These are phyloP conservation scores for Acanthaster planci DNA, from an alignment of 35 echinoderm and acorn worm species.

Conservation along the genomic window DNA sequence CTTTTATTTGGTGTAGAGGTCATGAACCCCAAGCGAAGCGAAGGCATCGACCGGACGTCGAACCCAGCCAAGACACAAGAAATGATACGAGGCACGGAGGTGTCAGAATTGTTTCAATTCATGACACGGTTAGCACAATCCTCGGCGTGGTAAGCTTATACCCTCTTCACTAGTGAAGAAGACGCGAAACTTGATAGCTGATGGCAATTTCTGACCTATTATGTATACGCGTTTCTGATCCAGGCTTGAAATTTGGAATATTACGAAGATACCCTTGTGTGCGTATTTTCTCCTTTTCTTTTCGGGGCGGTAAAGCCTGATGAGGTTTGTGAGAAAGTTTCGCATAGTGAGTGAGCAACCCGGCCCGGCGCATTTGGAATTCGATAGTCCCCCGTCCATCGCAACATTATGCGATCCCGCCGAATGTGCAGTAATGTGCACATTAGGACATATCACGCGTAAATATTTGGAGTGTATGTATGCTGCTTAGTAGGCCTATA, in stretches of 20 bases:
- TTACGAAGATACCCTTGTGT: too few relatives aligned
- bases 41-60: constrained; percentile 12
- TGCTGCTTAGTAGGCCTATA: too few relatives aligned
- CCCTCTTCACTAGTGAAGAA: background rate
- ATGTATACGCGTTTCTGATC: background rate
- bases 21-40: background rate
- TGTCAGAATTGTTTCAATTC: constrained; percentile 24
- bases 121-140: constrained; percentile 13
- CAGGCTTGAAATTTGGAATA: background rate
- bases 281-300: too few relatives aligned
- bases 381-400: background rate
- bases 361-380: background rate
- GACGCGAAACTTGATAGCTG: background rate
- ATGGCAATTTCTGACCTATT: constrained; percentile 11
- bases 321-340: too few relatives aligned
- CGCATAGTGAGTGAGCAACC: too few relatives aligned
- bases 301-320: too few relatives aligned
- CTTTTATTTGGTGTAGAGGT: background rate
- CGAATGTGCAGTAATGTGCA: background rate
- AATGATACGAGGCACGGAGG: background rate
- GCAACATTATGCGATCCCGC: background rate
- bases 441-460: background rate
- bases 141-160: constrained; percentile 3
- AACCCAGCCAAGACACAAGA: background rate
- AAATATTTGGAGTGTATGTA: constrained; percentile 17